Evolutionary conservation across 2,888 invertebrate species (phyloP), one percentile per base, ranked within the genome.

Genomic region (Lycia hirtaria): DNA sequence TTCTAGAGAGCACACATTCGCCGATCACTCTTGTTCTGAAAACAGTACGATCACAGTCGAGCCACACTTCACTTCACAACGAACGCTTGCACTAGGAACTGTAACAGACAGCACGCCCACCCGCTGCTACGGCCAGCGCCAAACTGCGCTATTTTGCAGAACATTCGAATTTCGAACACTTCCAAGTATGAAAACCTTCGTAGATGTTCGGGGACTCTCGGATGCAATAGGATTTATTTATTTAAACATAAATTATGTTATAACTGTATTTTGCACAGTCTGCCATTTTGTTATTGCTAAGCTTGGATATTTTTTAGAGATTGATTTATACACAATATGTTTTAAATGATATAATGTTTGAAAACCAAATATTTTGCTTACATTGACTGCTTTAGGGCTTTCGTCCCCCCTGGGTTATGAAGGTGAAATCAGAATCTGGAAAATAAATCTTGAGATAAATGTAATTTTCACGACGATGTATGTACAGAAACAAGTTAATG

Each of bases 111-210:
- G 54, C 68, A 60, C 80, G 77, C 72, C 76, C 72, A 57, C 59
- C 44, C 75, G 40, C 62, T 40, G 50, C 71, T 57, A 62, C 64
- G 64, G 72, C 69, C 75, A 72, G 75, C 73, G 72, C 73, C 61
- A 75, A 78, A 85, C 85, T 85, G 78, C 73, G 74, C 71, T 75
- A 72, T 69, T 70, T 65, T 57, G 54, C 63, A 60, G 69, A 69
- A 56, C 54, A 62, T 67, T 68, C 50, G 62, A 24, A 30, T 30
- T 12, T 12, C 9, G 26, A 66, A 60, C 57, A 69, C 67, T 75
- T 78, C 73, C 69, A 80, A 81, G 76, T 83, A 81, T 76, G 68
- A 69, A 77, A 71, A 62, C 54, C 59, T 58, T 81, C 81, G 83
- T 77, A 54, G 52, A 37, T 26, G 60, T 67, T 82, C 85, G 85